Percentiles rank a stretch among this genome's conserved stretches.
These are phyloP conservation scores for Neopipo cinnamomea DNA, from an alignment of 2,113 vertebrate species.

Conservation along the genomic window DNA sequence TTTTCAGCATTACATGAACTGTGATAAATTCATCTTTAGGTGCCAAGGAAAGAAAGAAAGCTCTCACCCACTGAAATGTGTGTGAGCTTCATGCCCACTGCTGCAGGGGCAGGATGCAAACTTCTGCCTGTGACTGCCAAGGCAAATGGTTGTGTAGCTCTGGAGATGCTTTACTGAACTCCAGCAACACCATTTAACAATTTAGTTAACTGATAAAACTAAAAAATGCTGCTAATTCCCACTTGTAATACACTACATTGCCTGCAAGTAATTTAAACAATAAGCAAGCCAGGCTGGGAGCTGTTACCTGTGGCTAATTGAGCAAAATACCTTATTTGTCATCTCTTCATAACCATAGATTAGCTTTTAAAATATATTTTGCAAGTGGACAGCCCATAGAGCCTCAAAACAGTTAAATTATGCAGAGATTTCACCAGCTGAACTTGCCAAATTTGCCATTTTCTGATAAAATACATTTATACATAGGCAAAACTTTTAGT, in stretches of 20 bases:
- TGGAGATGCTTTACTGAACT: constrained; percentile 26
- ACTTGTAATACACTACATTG: neutral
- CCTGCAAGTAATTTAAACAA: constrained; percentile 9
- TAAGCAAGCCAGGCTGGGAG: neutral
- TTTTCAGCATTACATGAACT: neutral
- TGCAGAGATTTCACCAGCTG: neutral
- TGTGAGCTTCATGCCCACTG: neutral
- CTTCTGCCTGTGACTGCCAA: neutral
- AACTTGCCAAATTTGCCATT: neutral
- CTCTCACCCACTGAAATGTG: neutral
- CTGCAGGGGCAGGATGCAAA: neutral
- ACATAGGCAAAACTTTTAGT: neutral
- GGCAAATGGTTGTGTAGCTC: neutral
- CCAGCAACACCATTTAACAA: neutral
- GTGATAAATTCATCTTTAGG: neutral
- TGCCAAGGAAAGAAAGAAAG: neutral
- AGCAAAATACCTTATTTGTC: neutral
- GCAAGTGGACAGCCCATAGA: neutral
- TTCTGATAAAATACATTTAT: neutral
- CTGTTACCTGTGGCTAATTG: neutral
- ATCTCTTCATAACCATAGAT: neutral
- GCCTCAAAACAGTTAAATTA: neutral
- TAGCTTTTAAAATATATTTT: neutral
- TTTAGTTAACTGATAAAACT: neutral
- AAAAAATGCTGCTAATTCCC: constrained; percentile 21